Percentiles rank a stretch among this genome's conserved stretches.
These are phyloP conservation scores for Rafetus swinhoei DNA, from an alignment of 2,113 vertebrate genomes.

Conservation along the genomic window DNA sequence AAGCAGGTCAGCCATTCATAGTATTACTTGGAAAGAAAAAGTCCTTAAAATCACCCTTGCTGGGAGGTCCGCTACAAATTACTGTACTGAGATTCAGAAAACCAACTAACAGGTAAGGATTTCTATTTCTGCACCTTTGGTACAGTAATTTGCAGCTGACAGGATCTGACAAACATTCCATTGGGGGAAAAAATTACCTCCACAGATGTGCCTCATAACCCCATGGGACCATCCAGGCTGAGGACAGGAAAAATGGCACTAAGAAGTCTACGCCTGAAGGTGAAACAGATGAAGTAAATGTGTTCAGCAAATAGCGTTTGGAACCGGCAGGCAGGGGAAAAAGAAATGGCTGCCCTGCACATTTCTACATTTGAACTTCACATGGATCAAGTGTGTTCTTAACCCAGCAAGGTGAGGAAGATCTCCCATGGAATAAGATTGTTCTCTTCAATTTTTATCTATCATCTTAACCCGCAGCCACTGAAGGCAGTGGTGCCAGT, in stretches of 20 bases:
- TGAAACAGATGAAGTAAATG: constrained; percentile 35
- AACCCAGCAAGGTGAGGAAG: not conserved
- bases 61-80: constrained; percentile 36
- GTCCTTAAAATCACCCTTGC: not conserved
- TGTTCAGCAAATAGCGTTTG: not conserved
- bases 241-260: not conserved
- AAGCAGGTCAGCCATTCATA: not conserved
- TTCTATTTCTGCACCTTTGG: constrained; percentile 72
- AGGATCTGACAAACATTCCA: constrained; percentile 70
- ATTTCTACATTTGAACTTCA: not conserved
- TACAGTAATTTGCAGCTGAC: constrained; percentile 70
- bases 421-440: not conserved
- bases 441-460: not conserved
- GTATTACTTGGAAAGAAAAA: constrained; percentile 23
- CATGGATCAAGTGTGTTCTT: not conserved
- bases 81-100: constrained; percentile 43
- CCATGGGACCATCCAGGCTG: constrained; percentile 49
- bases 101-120: constrained; percentile 54
- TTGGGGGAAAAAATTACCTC: constrained; percentile 62
- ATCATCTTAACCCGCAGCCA: not conserved
- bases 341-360: not conserved
- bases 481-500: not conserved
- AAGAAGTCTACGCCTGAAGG: constrained; percentile 44
- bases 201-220: constrained; percentile 48
- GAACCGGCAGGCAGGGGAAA: not conserved